Conservation (phyloP, 1,140 invertebrate genomes). For the Drosophila kepulauana region DNA sequence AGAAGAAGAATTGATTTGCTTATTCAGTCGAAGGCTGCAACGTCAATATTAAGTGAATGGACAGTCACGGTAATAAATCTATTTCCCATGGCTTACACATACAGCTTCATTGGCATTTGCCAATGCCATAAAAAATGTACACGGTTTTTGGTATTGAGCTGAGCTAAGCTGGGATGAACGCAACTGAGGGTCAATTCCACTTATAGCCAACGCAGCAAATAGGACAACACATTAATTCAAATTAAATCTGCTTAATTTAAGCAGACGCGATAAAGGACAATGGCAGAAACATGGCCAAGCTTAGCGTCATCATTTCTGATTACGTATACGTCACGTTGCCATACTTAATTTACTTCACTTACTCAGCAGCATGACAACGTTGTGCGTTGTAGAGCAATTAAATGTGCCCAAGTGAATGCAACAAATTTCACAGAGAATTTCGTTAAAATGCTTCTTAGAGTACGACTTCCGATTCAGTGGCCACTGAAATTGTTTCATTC, state of each 20-base stretch:
- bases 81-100: conserved; percentile 36
- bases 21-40: conserved; percentile 38
- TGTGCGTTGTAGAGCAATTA: conserved; percentile 9
- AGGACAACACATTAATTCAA: conserved; percentile 37
- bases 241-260: conserved; percentile 47
- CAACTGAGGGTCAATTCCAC: conserved; percentile 12
- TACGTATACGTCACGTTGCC: conserved; percentile 43
- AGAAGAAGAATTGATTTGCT: conserved; percentile 58
- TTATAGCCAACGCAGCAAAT: conserved; percentile 2
- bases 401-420: conserved; percentile 15
- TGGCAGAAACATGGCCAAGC: not conserved
- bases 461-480: conserved; percentile 30
- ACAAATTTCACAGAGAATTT: conserved; percentile 27
- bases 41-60: conserved; percentile 30
- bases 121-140: conserved; percentile 35
- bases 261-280: conserved; percentile 22
- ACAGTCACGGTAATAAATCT: conserved; percentile 40
- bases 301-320: conserved; percentile 40
- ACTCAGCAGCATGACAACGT: conserved; percentile 1
- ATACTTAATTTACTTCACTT: conserved; percentile 16
- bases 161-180: no score
- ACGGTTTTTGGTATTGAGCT: conserved; percentile 26
- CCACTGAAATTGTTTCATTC: conserved; percentile 34
- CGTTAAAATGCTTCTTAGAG: conserved; percentile 7
- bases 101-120: conserved; percentile 42